These are phyloP conservation scores for Lordiphosa collinella DNA, from an alignment of 1,140 invertebrate genomes.

Conservation along the genomic window DNA sequence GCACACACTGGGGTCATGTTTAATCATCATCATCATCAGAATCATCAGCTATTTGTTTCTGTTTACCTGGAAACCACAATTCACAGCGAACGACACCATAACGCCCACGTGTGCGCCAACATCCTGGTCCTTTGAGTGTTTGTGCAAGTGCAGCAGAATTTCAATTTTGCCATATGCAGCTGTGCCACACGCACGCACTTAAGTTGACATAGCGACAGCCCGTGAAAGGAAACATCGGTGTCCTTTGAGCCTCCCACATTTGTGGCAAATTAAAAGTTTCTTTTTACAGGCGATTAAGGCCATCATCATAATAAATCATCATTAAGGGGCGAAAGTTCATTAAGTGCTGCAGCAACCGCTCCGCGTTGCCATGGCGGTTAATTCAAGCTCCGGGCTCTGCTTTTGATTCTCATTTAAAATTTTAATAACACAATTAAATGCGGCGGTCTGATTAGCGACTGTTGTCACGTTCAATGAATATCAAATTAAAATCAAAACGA, in stretches of 20 bases:
- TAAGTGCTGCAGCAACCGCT: slow-evolving; percentile 32
- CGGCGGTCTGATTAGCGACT: slow-evolving; percentile 27
- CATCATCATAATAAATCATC: slow-evolving; percentile 70
- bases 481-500: slow-evolving; percentile 46
- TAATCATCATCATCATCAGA: too few species aligned
- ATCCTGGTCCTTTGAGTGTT: slow-evolving; percentile 6
- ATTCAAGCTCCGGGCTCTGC: slow-evolving; percentile 34
- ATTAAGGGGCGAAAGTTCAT: slow-evolving; percentile 55
- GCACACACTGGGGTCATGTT: too few species aligned
- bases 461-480: slow-evolving; percentile 61
- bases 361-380: slow-evolving; percentile 24
- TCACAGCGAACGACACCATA: neutral
- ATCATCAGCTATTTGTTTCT: too few species aligned
- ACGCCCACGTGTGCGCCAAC: neutral
- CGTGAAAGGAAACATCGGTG: slow-evolving; percentile 4
- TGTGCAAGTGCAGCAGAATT: slow-evolving; percentile 26
- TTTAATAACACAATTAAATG: slow-evolving; percentile 62
- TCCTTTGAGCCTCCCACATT: slow-evolving; percentile 13
- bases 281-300: slow-evolving; percentile 46
- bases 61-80: slow-evolving; percentile 6
- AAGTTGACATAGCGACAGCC: slow-evolving; percentile 18
- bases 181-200: slow-evolving; percentile 4
- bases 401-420: slow-evolving; percentile 45
- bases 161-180: slow-evolving; percentile 52
- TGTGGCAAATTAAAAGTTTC: slow-evolving; percentile 45